These are phyloP conservation scores for Aleiodes sp. DNA, from an alignment of 1,140 invertebrate species.

Conservation along the genomic window DNA sequence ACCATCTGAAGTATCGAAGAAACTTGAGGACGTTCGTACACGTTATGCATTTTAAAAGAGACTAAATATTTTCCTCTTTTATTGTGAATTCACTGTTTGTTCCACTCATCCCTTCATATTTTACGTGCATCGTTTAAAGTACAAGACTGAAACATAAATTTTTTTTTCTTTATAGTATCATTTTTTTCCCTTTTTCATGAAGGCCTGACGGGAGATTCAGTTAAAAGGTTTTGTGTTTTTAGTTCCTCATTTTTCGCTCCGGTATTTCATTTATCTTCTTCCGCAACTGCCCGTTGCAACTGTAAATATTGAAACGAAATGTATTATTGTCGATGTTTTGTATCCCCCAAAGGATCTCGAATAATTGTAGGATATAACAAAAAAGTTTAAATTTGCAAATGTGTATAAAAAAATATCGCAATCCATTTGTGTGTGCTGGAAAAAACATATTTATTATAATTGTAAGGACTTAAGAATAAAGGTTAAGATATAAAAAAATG, in stretches of 20 bases:
- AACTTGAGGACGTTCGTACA: conserved; percentile 93
- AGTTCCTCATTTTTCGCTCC: not conserved
- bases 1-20: conserved; percentile 95
- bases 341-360: conserved; percentile 4
- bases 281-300: not conserved
- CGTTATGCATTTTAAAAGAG: conserved; percentile 90
- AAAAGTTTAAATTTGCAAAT: not conserved
- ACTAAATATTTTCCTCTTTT: not conserved
- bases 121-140: not conserved
- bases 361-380: not conserved
- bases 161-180: no score
- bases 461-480: conserved; percentile 29
- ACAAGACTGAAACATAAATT: conserved; percentile 5
- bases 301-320: conserved; percentile 8
- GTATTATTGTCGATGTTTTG: conserved; percentile 1
- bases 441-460: conserved; percentile 28
- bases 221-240: not conserved
- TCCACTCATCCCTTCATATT: not conserved
- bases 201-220: not conserved
- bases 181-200: not conserved
- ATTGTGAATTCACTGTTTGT: conserved; percentile 9
- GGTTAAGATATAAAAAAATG: not conserved
- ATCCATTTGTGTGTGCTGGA: not conserved
- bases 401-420: conserved; percentile 25
- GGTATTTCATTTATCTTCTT: not conserved